Conservation (phyloP, 1,140 invertebrate genomes). For the Telenomus remus region DNA sequence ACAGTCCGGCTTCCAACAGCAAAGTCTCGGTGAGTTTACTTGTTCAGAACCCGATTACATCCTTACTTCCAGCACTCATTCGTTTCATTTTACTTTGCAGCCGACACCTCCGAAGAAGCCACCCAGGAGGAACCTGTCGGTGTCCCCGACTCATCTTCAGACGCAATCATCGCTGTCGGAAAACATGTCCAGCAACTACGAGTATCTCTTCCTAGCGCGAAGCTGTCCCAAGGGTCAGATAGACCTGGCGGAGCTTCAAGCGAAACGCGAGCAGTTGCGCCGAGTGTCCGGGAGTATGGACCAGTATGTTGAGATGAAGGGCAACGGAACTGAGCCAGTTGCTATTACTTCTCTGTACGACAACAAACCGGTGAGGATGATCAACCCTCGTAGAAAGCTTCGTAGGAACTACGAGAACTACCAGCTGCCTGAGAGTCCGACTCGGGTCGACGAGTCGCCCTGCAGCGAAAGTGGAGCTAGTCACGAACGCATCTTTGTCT, state of each 20-base stretch:
- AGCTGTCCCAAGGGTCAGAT: constrained; percentile 79
- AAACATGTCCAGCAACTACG: constrained; percentile 77
- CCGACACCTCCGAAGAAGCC: constrained; percentile 91
- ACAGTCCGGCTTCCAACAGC: constrained; percentile 72
- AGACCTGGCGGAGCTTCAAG: constrained; percentile 81
- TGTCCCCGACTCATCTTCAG: constrained; percentile 84
- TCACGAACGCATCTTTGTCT: constrained; percentile 76
- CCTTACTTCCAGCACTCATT: not conserved
- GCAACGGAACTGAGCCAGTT: constrained; percentile 78
- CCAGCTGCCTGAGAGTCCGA: constrained; percentile 74
- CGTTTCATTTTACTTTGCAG: constrained; percentile 64
- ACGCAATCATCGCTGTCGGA: constrained; percentile 77
- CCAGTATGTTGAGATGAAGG: constrained; percentile 84
- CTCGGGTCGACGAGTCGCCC: constrained; percentile 70
- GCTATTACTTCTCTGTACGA: constrained; percentile 84
- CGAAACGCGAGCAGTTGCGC: constrained; percentile 77
- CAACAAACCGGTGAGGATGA: constrained; percentile 82
- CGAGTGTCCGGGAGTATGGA: constrained; percentile 82
- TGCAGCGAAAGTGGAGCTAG: constrained; percentile 70
- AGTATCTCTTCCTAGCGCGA: constrained; percentile 79
- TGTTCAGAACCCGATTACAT: not conserved
- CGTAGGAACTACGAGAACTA: constrained; percentile 81
- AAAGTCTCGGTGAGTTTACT: constrained; percentile 75
- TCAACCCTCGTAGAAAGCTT: constrained; percentile 83
- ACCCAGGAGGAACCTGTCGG: constrained; percentile 87